Evolutionary conservation across 1,140 invertebrate genomes (phyloP).

Genomic region (Brachystomella parvula): DNA sequence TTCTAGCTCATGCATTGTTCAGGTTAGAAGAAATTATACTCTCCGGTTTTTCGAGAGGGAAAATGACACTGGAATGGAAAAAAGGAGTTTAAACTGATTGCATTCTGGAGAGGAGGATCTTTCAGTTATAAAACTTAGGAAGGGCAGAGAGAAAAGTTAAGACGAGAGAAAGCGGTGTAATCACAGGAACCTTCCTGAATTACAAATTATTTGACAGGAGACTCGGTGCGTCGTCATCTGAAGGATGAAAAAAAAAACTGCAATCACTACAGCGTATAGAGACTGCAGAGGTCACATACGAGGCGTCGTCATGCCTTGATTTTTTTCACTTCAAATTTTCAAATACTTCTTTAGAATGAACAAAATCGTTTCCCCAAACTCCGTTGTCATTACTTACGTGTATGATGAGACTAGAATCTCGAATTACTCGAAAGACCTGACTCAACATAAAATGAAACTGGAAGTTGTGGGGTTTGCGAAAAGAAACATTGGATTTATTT

Average conservation of each 20-base stretch:
- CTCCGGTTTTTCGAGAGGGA: no score
- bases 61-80: neutral
- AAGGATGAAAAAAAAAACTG: neutral
- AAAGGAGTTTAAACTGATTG: neutral
- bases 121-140: no score
- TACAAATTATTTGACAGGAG: constrained; percentile 36
- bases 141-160: neutral
- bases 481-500: no score
- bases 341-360: neutral
- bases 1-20: no score
- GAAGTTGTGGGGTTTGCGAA: no score
- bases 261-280: neutral
- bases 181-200: constrained; percentile 30
- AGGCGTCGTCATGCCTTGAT: neutral
- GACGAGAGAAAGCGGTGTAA: constrained; percentile 16
- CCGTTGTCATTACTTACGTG: constrained; percentile 3
- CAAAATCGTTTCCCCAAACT: neutral
- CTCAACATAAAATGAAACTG: neutral
- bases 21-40: no score
- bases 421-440: neutral
- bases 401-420: neutral
- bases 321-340: no score
- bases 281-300: neutral
- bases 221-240: neutral
- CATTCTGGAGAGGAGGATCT: neutral